Evolutionary conservation across 2,888 invertebrate species (phyloP), one percentile per base, ranked within the genome.

Genomic region (Rosalia funebris): DNA sequence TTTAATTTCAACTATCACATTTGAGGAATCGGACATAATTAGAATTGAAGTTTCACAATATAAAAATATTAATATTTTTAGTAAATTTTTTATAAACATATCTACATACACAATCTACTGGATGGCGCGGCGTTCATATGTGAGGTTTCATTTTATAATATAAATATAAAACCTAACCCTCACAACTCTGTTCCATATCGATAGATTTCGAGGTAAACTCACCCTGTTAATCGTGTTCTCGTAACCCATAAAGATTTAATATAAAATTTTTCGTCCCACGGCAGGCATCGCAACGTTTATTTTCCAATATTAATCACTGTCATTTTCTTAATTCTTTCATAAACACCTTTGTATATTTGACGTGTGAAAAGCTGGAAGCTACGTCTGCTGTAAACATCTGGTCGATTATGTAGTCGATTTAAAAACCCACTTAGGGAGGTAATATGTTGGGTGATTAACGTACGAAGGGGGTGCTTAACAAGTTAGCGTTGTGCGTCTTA

Each of bases 381-480:
- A 15, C 31, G 45, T 45, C 25, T 45, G 45, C 31, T 15, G 14
- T 39, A 15, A 44, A 62, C 62, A 62, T 62, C 62, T 62, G 62
- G 62, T 39, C 46, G 45, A 62, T 53, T 52, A 50, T 56, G 41
- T 25, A 36, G 32, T 36, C 48, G 20, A 46, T 34, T 36, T 41
- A 34, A 37, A 25, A 52, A 42, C 31, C 58, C 55, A 62, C 58
- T 62, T 56, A 58, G 37, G 58, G 58, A 46, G 55, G 56, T 39
- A 58, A 47, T 55, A 47, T 17, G 19, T 42, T 14, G 12, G 50
- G 39, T 56, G 62, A 62, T 62, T 59, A 59, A 41, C 36, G 46
- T 39, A 11, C 48, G n/a, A 17, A 25, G 47, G 57, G 57, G 62
- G 55, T 17, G 58, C 42, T 55, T 55, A 50, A 57, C 52, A 44